These are phyloP conservation scores for Takifugu ocellatus DNA, from an alignment of 2,797 vertebrate species.

Conservation along the genomic window DNA sequence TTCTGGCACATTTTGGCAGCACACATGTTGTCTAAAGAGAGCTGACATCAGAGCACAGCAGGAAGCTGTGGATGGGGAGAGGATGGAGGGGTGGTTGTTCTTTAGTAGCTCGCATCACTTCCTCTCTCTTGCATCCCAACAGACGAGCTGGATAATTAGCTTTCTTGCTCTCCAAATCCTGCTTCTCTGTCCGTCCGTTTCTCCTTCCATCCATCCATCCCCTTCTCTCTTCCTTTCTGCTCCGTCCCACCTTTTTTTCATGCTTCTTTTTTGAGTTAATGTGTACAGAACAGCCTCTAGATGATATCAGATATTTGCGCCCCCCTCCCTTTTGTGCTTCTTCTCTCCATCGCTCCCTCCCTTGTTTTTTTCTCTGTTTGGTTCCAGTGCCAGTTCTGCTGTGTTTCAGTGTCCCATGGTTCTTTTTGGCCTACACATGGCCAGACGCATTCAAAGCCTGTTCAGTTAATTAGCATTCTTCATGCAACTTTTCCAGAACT, in stretches of 20 bases:
- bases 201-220: conserved; percentile 58
- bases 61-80: conserved; percentile 81
- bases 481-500: conserved; percentile 70
- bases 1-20: conserved; percentile 91
- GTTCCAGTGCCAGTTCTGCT: conserved; percentile 80
- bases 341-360: conserved; percentile 59
- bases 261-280: conserved; percentile 70
- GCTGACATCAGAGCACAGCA: conserved; percentile 99
- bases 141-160: conserved; percentile 90
- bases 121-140: conserved; percentile 90
- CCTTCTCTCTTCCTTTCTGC: no score
- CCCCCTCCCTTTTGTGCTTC: conserved; percentile 50
- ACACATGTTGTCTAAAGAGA: conserved; percentile 99
- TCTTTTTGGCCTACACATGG: conserved; percentile 74
- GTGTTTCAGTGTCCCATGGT: conserved; percentile 76
- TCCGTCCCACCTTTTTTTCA: no score
- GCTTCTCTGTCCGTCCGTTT: conserved; percentile 69
- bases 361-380: conserved; percentile 73
- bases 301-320: conserved; percentile 71
- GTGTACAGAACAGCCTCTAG: conserved; percentile 73
- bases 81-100: conserved; percentile 85
- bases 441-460: conserved; percentile 77
- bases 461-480: conserved; percentile 75
- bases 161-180: conserved; percentile 74
- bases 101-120: conserved; percentile 94